phyloP scores from a whole-genome alignment of 2,888 invertebrate species.

The Drosophila parthenogenetica region DNA sequence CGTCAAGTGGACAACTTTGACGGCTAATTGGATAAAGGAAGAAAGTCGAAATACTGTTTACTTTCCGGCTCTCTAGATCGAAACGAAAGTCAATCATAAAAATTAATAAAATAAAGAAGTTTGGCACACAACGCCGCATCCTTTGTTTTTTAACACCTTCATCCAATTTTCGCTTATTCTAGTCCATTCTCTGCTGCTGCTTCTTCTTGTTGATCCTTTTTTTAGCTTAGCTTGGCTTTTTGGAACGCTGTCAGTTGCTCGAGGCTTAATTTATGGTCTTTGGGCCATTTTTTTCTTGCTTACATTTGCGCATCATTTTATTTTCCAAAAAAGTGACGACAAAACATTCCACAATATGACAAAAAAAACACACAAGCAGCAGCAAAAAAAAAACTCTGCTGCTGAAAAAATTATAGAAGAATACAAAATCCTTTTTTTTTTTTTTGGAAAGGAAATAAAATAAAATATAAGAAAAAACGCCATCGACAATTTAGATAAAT shows the following conservation, averaged over 20 bases:
- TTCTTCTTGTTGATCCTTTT: constrained; percentile 62
- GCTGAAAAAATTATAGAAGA: constrained; percentile 35
- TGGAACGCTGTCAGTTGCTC: constrained; percentile 63
- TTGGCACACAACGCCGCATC: constrained; percentile 28
- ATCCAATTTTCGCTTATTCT: constrained; percentile 80
- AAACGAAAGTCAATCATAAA: not conserved
- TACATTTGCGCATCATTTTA: constrained; percentile 53
- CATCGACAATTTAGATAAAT: constrained; percentile 83
- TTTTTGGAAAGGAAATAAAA: constrained; percentile 7
- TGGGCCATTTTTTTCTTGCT: constrained; percentile 68
- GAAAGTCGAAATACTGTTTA: constrained; percentile 36
- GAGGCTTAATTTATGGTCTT: constrained; percentile 82
- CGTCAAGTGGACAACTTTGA: constrained; percentile 60
- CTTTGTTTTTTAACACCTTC: constrained; percentile 84
- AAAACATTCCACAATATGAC: constrained; percentile 84
- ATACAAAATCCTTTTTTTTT: constrained; percentile 67
- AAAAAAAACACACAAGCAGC: constrained; percentile 58
- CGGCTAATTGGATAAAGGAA: constrained; percentile 67
- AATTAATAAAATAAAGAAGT: not conserved
- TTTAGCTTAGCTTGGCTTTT: constrained; percentile 24
- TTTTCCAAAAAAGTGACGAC: constrained; percentile 81
- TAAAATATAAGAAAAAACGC: constrained; percentile 52
- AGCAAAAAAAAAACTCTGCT: constrained; percentile 35
- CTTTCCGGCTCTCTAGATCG: constrained; percentile 30
- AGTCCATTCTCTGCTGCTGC: constrained; percentile 26